Conservation (phyloP, 1,140 invertebrate species). For the Conus ventricosus region DNA sequence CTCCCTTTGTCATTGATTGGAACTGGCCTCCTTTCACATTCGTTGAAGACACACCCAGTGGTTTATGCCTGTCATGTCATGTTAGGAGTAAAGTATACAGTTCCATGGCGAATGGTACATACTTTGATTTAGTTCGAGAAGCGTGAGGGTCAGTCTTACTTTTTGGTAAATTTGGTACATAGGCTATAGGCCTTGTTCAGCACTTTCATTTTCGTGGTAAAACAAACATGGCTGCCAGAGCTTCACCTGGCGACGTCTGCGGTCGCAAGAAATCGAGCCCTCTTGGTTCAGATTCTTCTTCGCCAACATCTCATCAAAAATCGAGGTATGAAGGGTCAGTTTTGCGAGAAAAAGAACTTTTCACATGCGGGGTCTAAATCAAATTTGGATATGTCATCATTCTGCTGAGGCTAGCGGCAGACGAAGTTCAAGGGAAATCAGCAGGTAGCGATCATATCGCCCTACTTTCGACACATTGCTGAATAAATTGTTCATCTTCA, state of each 20-base stretch:
- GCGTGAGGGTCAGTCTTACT: not conserved
- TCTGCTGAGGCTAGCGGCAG: too few relatives aligned
- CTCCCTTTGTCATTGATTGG: not conserved
- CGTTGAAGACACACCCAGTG: too few relatives aligned
- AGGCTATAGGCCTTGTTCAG: not conserved
- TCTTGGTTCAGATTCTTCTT: constrained; percentile 27
- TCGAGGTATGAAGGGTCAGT: not conserved
- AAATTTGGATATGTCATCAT: too few relatives aligned
- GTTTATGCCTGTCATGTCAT: not conserved
- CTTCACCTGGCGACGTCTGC: not conserved
- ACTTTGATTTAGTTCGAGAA: too few relatives aligned
- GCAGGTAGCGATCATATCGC: too few relatives aligned
- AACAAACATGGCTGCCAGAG: constrained; percentile 26
- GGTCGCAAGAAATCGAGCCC: not conserved
- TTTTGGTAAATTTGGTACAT: too few relatives aligned
- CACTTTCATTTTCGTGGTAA: not conserved
- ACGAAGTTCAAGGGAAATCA: too few relatives aligned
- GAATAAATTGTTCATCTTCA: too few relatives aligned
- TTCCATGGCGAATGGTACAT: too few relatives aligned
- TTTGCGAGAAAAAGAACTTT: too few relatives aligned
- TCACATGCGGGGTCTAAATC: too few relatives aligned
- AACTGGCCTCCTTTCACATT: not conserved
- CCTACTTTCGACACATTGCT: too few relatives aligned
- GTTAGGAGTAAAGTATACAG: not conserved
- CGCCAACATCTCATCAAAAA: constrained; percentile 14